phyloP scores from a whole-genome alignment of 2,797 vertebrate genomes.

The Pelochelys cantorii region DNA sequence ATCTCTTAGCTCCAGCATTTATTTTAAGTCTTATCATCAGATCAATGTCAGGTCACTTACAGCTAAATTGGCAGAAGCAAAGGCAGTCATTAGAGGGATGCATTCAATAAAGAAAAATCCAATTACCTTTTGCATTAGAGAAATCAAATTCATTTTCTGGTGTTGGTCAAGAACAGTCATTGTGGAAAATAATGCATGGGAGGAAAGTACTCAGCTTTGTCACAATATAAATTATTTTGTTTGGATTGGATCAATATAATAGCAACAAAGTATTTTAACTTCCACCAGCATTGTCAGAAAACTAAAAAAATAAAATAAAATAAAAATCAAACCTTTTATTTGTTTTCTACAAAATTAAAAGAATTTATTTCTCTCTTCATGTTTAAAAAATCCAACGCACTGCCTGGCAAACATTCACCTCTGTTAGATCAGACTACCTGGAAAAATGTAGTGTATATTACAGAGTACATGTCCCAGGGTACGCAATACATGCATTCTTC shows the following conservation, averaged over 20 bases:
- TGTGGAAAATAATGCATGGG: conserved; percentile 37
- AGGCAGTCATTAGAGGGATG: conserved; percentile 79
- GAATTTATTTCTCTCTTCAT: not conserved
- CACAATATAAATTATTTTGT: conserved; percentile 13
- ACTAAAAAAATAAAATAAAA: not conserved
- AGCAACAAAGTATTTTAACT: not conserved
- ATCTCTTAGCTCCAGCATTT: conserved; percentile 67
- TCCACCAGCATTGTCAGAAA: not conserved
- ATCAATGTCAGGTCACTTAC: conserved; percentile 78
- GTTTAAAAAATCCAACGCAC: not conserved
- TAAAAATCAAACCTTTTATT: not conserved
- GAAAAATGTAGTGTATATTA: not conserved
- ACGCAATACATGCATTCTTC: not conserved
- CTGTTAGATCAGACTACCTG: not conserved
- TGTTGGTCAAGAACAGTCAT: conserved; percentile 77
- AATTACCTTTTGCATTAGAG: conserved; percentile 82
- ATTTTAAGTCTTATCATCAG: conserved; percentile 76
- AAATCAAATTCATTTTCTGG: conserved; percentile 82
- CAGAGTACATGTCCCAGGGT: not conserved
- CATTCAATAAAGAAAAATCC: conserved; percentile 81
- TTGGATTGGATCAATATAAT: not conserved
- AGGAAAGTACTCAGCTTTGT: conserved; percentile 39
- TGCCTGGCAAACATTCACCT: not conserved
- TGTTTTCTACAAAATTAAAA: not conserved
- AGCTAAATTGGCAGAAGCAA: conserved; percentile 77